Base-by-base conservation (phyloP, 2,888 invertebrate species). In the Adelognathus sp. region DNA sequence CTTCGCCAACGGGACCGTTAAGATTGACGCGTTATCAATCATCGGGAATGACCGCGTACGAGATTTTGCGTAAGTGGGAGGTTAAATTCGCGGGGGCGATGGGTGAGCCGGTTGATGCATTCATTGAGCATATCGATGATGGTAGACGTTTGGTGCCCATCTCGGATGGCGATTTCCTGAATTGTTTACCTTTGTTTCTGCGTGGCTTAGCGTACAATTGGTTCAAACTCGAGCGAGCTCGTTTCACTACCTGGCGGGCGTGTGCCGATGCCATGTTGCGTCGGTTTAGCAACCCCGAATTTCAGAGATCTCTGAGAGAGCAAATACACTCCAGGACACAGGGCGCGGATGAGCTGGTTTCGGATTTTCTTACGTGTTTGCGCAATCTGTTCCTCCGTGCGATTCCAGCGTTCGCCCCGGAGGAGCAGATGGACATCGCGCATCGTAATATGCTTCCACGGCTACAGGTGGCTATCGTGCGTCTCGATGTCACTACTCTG, bases 381-480 rank as follows among this genome's bases (percentile, higher is more conserved):
- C 14, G 50, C 2, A 74, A 56, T 16, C 0, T 66, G 2, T 58
- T 66, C 36, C 21, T 64, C 14, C 21, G 66, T 0, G 29, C 27
- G 1, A 50, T 2, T 33, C 33, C 60, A 1, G 6, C 11, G 3
- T 27, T 39, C 27, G 29, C 7, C 9, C 1, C 3, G 2, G 9
- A 1, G 9, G 39, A 16, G 2, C 50, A 60, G 7, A 1, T 75
- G 11, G 27, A 60, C 0, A 9, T 67, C n/a, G 11, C 61, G 0
- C 60, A 52, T 11, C 24, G 11, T 0, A 58, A 75, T 5, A 16
- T 75, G 2, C 16, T 33, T 1, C 58, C 67, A 9, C 31, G 60
- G 5, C 67, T 67, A 9, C 36, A 67, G 54, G 21, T 3, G 3
- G 58, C 58, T 1, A 75, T 75, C 2, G 5, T 44, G 24, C 9